phyloP scores from a whole-genome alignment of 2,797 vertebrate species.

The Rhadinocentrus ornatus region DNA sequence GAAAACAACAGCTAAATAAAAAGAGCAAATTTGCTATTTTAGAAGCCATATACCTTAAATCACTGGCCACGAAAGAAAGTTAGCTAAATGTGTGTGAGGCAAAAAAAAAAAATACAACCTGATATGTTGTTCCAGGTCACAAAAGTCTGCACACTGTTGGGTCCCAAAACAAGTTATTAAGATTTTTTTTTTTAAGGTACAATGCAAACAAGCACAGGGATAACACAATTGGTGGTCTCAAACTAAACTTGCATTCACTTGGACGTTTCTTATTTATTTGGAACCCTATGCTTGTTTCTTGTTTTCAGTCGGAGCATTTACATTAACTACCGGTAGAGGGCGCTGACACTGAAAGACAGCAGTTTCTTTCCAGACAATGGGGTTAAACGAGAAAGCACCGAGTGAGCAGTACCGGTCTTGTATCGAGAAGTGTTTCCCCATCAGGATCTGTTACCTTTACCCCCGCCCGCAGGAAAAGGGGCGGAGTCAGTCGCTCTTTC shows the following conservation, averaged over 20 bases:
- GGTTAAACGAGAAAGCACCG: conserved; percentile 21
- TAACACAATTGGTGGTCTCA: neutral
- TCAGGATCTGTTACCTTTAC: no score
- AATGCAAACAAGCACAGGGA: neutral
- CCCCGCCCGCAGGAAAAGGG: no score
- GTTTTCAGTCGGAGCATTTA: neutral
- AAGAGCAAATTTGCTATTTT: no score
- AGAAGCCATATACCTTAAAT: no score
- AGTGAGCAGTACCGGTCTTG: neutral
- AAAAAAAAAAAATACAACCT: neutral
- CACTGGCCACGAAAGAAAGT: no score
- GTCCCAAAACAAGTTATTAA: neutral
- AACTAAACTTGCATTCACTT: neutral
- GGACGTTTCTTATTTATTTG: neutral
- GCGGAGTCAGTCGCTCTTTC: no score
- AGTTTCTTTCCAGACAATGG: conserved; percentile 2
- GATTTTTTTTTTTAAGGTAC: neutral
- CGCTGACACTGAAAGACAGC: conserved; percentile 23
- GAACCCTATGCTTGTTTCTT: neutral
- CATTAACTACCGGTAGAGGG: conserved; percentile 35
- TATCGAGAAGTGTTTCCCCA: no score
- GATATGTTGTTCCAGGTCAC: neutral
- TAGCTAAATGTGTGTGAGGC: neutral
- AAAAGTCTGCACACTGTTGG: neutral
- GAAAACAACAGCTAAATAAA: no score